These are phyloP conservation scores for Vipera latastei DNA, from an alignment of 2,797 vertebrate genomes.

Conservation along the genomic window DNA sequence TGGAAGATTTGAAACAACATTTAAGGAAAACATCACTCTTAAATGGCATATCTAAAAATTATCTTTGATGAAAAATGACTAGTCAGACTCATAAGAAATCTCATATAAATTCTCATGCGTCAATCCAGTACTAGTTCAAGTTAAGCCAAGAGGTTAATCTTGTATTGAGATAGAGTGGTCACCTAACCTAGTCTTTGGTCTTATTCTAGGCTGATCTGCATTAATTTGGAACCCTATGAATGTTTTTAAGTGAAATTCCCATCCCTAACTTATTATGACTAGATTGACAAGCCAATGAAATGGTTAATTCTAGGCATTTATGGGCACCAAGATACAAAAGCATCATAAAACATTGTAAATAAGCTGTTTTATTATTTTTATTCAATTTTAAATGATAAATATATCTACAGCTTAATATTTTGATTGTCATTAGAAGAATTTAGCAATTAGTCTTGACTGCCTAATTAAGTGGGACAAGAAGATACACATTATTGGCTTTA, in stretches of 20 bases:
- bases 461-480: background rate
- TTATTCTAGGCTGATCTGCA: background rate
- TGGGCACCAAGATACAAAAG: background rate
- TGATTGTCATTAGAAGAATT: background rate
- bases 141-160: background rate
- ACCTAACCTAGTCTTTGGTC: background rate
- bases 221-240: background rate
- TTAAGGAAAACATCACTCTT: background rate
- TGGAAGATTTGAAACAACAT: background rate
- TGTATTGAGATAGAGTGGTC: background rate
- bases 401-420: background rate
- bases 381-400: background rate
- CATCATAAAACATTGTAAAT: background rate
- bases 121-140: background rate
- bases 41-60: background rate
- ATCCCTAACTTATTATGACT: background rate
- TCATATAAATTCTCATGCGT: background rate
- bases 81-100: slow-evolving; percentile 52
- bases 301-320: background rate
- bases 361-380: background rate
- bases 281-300: background rate
- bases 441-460: background rate
- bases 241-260: background rate
- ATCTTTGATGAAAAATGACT: slow-evolving; percentile 25
- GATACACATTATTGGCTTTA: background rate